Evolutionary conservation across 2,113 vertebrate genomes (phyloP).

Genomic region (Lampris incognitus): DNA sequence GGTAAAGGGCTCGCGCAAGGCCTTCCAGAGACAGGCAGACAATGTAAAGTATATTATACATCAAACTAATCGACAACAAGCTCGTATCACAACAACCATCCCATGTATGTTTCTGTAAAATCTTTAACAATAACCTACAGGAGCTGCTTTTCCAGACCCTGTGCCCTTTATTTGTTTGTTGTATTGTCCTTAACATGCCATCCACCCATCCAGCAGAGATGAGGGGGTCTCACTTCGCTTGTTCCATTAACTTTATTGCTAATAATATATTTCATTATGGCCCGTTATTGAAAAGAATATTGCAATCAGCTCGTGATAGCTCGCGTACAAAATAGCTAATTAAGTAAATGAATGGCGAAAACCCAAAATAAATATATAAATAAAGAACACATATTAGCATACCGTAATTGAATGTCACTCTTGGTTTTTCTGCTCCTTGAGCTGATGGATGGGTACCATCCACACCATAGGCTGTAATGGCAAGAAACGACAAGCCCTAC

Average conservation of each 20-base stretch:
- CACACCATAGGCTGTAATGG: constrained; percentile 32
- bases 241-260: constrained; percentile 76
- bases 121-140: constrained; percentile 21
- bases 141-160: constrained; percentile 34
- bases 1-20: constrained; percentile 44
- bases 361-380: constrained; percentile 70
- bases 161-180: constrained; percentile 41
- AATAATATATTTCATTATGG: constrained; percentile 78
- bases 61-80: constrained; percentile 2
- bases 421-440: constrained; percentile 74
- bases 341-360: constrained; percentile 75
- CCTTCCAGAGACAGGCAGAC: constrained; percentile 40
- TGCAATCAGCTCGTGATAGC: constrained; percentile 75
- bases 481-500: not conserved
- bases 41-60: constrained; percentile 16
- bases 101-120: not conserved
- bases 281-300: constrained; percentile 72
- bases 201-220: constrained; percentile 67
- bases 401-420: constrained; percentile 81
- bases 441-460: constrained; percentile 66
- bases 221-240: constrained; percentile 70
- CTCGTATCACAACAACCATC: not conserved
- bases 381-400: constrained; percentile 77
- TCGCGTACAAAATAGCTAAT: constrained; percentile 76
- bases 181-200: constrained; percentile 65